A percentile compares a stretch with the other conserved stretches of the same genome.
Conservation (phyloP, 2,797 vertebrate genomes). For the Silurus lanzhouensis region DNA sequence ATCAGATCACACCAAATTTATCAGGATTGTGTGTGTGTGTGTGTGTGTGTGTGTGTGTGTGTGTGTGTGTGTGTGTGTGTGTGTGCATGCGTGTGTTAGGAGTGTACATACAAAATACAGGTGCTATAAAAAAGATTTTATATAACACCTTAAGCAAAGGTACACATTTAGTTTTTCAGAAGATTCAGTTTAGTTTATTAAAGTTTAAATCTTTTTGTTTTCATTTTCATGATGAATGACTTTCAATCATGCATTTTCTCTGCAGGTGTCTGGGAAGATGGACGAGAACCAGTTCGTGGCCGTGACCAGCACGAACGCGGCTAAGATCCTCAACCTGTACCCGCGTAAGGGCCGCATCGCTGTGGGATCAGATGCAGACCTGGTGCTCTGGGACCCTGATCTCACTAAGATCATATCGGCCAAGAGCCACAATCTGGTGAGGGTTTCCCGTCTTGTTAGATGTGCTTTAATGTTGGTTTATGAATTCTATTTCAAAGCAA, state of each 20-base stretch:
- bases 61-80: too few species aligned
- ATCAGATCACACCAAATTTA: too few species aligned
- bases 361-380: slow-evolving; percentile 93
- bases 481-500: too few species aligned
- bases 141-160: neutral
- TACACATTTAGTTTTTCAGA: neutral
- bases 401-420: slow-evolving; percentile 93
- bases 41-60: neutral
- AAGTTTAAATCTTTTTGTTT: neutral
- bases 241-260: neutral
- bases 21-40: neutral
- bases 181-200: neutral
- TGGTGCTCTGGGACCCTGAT: slow-evolving; percentile 97
- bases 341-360: slow-evolving; percentile 96
- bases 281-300: slow-evolving; percentile 99
- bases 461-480: too few species aligned
- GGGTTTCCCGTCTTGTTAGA: neutral
- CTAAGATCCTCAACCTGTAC: slow-evolving; percentile 98
- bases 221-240: too few species aligned
- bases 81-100: too few species aligned
- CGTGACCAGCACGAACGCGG: slow-evolving; percentile 96
- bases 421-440: slow-evolving; percentile 95
- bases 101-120: too few species aligned
- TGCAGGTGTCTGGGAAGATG: slow-evolving; percentile 96
- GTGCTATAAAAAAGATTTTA: neutral